Evolutionary conservation across 2,113 vertebrate genomes (phyloP), one percentile per base, ranked within the genome.

Genomic region (Cygnus buccinator): DNA sequence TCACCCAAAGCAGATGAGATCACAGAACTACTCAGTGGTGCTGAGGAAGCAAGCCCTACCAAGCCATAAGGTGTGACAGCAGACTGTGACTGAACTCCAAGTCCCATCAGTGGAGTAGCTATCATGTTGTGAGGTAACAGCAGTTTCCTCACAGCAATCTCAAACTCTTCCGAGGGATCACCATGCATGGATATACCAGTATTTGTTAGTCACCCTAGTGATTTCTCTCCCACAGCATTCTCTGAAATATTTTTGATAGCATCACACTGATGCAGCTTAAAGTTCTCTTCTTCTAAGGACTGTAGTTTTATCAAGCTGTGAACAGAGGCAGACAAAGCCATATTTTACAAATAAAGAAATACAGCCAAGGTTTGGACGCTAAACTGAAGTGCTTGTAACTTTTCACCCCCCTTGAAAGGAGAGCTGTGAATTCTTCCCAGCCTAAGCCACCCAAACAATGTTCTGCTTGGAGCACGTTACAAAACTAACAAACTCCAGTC

Each of bases 171-270:
- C 0, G 2, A 70, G 39, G 11, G 41, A 58, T 26, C 46, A 67
- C 21, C 15, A 77, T 0, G 1, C 33, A 77, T 25, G 17, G 46
- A 72, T 35, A 58, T 2, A 73, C 1, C 18, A 22, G 7, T 1
- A 1, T 21, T 58, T 88, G 23, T 46, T 13, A n/a, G 21, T 63
- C 71, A 50, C 5, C 11, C 19, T 35, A 39, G 13, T 7, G 15
- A 55, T 52, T 59, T 50, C 57, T 74, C 55, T 87, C 46, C 55
- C 31, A 85, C 6, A 80, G 37, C 22, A 29, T n/a, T 62, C 62
- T 54, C 55, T 1, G 16, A 71, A 81, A 31, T 43, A 70, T 28
- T 76, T 79, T 22, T 9, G 85, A 77, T 7, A 71, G n/a, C 20
- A 78, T 23, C 19, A 31, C 10, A 74, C 2, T 59, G 22, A 46